Percentiles rank a stretch among this genome's conserved stretches.
phyloP scores from a whole-genome alignment of 2,888 invertebrate species.

The Tipula helvola region DNA sequence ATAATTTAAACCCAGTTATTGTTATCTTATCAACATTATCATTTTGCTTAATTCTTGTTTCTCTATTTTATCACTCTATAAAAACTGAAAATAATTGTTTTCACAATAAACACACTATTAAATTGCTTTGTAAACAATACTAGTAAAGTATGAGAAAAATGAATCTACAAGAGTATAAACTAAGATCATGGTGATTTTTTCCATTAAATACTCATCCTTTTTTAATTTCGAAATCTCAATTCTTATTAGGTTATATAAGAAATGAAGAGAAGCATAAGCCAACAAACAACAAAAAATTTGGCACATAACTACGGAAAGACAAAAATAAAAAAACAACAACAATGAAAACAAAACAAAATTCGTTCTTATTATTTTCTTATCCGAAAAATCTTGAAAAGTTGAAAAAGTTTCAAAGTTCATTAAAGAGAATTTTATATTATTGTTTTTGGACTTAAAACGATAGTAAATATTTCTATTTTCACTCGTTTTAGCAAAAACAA shows the following conservation, averaged over 20 bases:
- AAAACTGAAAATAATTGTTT: not conserved
- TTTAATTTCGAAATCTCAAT: not conserved
- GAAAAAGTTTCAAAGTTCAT: not conserved
- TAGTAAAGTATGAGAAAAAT: not conserved
- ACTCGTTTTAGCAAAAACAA: not conserved
- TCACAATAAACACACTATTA: not conserved
- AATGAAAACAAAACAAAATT: not conserved
- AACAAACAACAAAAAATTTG: not conserved
- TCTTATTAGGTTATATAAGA: not conserved
- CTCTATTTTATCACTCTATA: not conserved
- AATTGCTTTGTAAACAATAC: not conserved
- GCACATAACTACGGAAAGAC: not conserved
- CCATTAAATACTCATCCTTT: not conserved
- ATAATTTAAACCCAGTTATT: not conserved
- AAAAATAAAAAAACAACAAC: not conserved
- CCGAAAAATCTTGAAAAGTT: not conserved
- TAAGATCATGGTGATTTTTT: not conserved
- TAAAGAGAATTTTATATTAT: not conserved
- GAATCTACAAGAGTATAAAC: not conserved
- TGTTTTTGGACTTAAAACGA: not conserved
- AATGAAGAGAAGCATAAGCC: not conserved
- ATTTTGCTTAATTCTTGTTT: not conserved
- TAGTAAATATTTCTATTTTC: not conserved
- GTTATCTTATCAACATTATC: not conserved
- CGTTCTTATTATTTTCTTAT: not conserved